A percentile compares a stretch with the other conserved stretches of the same genome.
These are phyloP conservation scores for Archaeoteleia sp. DNA, from an alignment of 2,888 invertebrate species.

Conservation along the genomic window DNA sequence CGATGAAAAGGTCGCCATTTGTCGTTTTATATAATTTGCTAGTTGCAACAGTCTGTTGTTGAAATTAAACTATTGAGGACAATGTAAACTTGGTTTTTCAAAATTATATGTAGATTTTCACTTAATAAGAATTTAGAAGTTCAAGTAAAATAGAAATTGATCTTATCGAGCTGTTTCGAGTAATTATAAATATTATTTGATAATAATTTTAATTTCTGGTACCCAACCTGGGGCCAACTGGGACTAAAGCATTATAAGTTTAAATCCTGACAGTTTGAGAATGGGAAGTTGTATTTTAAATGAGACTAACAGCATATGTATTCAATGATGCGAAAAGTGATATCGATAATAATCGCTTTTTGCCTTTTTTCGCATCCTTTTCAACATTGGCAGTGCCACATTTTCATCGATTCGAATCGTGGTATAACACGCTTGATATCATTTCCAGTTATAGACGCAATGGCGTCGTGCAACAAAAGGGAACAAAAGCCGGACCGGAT, in stretches of 20 bases:
- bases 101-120: too few species aligned
- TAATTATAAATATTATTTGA: too few species aligned
- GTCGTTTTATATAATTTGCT: too few species aligned
- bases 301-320: background rate
- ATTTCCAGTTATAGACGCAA: constrained; percentile 20
- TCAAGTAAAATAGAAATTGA: background rate
- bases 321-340: constrained; percentile 19
- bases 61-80: too few species aligned
- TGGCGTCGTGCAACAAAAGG: constrained; percentile 26
- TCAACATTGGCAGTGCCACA: constrained; percentile 6
- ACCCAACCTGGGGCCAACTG: too few species aligned
- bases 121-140: too few species aligned
- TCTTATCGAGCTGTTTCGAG: background rate
- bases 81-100: too few species aligned
- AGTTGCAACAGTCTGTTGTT: too few species aligned
- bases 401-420: constrained; percentile 25
- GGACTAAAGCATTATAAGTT: background rate
- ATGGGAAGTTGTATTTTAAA: background rate
- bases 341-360: constrained; percentile 28
- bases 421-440: constrained; percentile 30
- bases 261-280: background rate
- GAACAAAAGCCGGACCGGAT: constrained; percentile 39
- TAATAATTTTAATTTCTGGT: background rate
- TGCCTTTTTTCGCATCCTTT: constrained; percentile 19
- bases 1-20: too few species aligned